A percentile compares a stretch with the other conserved stretches of the same genome.
Conservation (phyloP, 2,797 vertebrate species). For the Eutrigla gurnardus region DNA sequence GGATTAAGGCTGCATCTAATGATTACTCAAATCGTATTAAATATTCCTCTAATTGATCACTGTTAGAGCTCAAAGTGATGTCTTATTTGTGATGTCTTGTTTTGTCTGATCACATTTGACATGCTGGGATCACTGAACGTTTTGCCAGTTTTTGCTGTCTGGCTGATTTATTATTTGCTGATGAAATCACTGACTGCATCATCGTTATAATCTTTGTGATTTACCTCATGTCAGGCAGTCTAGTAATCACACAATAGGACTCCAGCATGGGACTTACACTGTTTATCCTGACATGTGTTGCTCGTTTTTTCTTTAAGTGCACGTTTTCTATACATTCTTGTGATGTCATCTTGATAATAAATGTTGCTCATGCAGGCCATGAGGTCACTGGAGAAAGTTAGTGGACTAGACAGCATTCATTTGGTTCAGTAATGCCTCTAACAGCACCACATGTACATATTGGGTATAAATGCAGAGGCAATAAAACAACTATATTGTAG, state of each 20-base stretch:
- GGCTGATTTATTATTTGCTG: not conserved
- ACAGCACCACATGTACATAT: slow-evolving; percentile 6
- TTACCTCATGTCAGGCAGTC: not conserved
- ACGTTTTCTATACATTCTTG: not conserved
- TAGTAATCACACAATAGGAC: not conserved
- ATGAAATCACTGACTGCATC: not conserved
- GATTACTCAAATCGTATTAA: not conserved
- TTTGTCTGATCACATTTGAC: not conserved
- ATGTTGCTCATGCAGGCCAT: slow-evolving; percentile 6
- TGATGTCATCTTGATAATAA: not conserved
- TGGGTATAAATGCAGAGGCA: not conserved
- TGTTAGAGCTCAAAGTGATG: not conserved
- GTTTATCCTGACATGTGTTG: not conserved
- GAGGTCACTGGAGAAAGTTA: not conserved
- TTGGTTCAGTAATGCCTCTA: not conserved
- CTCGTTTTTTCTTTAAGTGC: not conserved
- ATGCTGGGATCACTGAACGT: not conserved
- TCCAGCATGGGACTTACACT: not conserved
- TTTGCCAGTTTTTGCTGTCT: not conserved
- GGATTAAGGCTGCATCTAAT: not conserved
- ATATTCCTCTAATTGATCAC: not conserved
- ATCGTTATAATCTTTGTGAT: not conserved
- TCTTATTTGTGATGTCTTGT: not conserved
- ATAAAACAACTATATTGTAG: not conserved
- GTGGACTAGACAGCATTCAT: not conserved